Evolutionary conservation across 1,140 invertebrate genomes (phyloP).

Genomic region (Apis laboriosa): DNA sequence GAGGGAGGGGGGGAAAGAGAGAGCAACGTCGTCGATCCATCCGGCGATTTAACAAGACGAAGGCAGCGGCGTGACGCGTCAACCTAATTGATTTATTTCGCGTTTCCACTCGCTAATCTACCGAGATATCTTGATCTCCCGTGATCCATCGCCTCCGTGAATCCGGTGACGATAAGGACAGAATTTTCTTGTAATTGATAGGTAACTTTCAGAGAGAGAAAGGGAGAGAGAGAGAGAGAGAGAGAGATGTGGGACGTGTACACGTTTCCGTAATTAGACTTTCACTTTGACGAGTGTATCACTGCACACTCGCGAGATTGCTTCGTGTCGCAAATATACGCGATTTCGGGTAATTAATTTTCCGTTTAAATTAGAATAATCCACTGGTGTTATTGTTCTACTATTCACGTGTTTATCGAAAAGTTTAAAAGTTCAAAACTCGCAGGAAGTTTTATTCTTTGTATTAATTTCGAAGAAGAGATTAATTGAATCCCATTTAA

Average conservation of each 20-base stretch:
- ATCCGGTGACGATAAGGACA: neutral
- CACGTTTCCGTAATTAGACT: neutral
- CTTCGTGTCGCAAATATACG: no score
- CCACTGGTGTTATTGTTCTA: no score
- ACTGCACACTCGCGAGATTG: no score
- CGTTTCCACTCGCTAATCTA: conserved; percentile 39
- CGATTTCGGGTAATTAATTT: no score
- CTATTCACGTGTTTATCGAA: no score
- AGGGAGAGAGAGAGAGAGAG: no score
- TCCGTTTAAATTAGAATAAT: no score
- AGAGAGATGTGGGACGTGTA: neutral
- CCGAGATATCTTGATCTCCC: conserved; percentile 19
- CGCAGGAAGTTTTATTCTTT: no score
- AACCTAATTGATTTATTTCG: conserved; percentile 64
- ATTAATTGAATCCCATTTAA: no score
- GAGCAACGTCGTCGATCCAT: conserved; percentile 38
- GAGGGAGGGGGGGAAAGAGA: neutral
- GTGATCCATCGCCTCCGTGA: conserved; percentile 13
- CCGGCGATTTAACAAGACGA: conserved; percentile 47
- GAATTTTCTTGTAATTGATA: conserved; percentile 25
- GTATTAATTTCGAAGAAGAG: no score
- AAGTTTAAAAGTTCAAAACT: no score
- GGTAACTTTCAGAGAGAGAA: neutral
- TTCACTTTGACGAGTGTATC: neutral
- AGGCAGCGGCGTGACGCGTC: conserved; percentile 29